Percentiles rank a stretch among this genome's conserved stretches.
These are phyloP conservation scores for Xestia c-nigrum DNA, from an alignment of 2,888 invertebrate species.

Conservation along the genomic window DNA sequence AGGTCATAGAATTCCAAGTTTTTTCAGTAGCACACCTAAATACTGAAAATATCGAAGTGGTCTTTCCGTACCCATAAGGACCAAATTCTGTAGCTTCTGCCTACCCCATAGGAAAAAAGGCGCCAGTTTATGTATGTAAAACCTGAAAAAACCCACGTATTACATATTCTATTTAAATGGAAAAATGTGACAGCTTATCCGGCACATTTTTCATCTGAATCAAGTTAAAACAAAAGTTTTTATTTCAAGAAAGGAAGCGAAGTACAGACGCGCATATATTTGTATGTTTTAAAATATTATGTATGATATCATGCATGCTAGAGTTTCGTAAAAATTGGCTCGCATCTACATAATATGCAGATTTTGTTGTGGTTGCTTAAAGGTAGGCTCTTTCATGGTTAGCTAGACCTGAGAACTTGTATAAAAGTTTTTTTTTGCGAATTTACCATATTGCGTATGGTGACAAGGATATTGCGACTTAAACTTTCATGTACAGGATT, in stretches of 20 bases:
- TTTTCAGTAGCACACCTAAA: no score
- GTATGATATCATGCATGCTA: conserved; percentile 64
- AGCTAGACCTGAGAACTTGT: background rate
- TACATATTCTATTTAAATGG: conserved; percentile 45
- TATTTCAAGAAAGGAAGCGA: conserved; percentile 58
- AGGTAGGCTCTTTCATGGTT: conserved; percentile 42
- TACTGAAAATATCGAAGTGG: background rate
- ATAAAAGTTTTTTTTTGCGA: background rate
- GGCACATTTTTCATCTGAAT: conserved; percentile 59
- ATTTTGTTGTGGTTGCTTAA: conserved; percentile 71
- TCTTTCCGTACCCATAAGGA: background rate
- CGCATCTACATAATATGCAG: conserved; percentile 83
- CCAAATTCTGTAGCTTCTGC: background rate
- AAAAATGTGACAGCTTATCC: conserved; percentile 62
- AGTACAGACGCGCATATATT: conserved; percentile 69
- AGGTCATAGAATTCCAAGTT: no score
- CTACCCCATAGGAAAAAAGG: background rate
- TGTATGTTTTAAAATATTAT: conserved; percentile 70
- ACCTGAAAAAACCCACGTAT: background rate
- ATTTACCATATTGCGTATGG: background rate
- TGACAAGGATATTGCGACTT: background rate
- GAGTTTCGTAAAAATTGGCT: conserved; percentile 74
- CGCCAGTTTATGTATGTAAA: background rate
- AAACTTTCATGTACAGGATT: background rate
- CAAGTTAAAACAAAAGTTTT: conserved; percentile 54